Evolutionary conservation across 2,888 invertebrate species (phyloP), one percentile per base, ranked within the genome.

Genomic region (Cheiracanthium punctorium): DNA sequence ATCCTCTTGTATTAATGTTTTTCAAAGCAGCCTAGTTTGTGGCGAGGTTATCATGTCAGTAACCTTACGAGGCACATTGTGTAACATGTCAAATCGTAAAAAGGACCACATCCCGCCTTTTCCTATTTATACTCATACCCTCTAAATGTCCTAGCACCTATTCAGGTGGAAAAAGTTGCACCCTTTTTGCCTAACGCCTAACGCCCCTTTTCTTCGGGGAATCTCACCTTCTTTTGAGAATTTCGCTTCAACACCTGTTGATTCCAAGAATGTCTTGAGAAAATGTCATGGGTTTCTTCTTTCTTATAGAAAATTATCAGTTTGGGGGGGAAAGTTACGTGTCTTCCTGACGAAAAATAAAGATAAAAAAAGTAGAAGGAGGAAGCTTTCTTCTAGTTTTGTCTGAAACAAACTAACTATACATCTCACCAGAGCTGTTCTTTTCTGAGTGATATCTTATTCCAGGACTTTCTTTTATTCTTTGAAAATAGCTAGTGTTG

Each of bases 161-260:
- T 58, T 58, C 58, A 84, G 72, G 76, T 75, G 77, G 24, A 58
- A 58, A 58, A 77, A 67, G 65, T 65, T 29, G 41, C 75, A 58
- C 70, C 71, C 52, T 37, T 33, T 69, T 69, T 30, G 52, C 58
- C 64, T 12, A 29, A 10, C 14, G 32, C 28, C 70, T 41, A 41
- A 65, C 67, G 72, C 84, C 84, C 70, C 64, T 65, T 37, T 72
- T 43, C 14, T 28, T 20, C 1, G 32, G 73, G 82, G 72, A 77
- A 37, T 41, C 69, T 77, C 70, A 65, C 73, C 52, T 72, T 33
- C 64, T 30, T 72, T 65, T 75, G n/a, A 70, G 58, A 70, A 32
- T 41, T 33, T 43, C 29, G 67, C 20, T 67, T 65, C 41, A 84
- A 69, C 84, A 85, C 84, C 84, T 85, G 84, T 79, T 72, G 73